Base-by-base conservation (phyloP, 2,113 vertebrate species). In the Oenanthe oenanthe region DNA sequence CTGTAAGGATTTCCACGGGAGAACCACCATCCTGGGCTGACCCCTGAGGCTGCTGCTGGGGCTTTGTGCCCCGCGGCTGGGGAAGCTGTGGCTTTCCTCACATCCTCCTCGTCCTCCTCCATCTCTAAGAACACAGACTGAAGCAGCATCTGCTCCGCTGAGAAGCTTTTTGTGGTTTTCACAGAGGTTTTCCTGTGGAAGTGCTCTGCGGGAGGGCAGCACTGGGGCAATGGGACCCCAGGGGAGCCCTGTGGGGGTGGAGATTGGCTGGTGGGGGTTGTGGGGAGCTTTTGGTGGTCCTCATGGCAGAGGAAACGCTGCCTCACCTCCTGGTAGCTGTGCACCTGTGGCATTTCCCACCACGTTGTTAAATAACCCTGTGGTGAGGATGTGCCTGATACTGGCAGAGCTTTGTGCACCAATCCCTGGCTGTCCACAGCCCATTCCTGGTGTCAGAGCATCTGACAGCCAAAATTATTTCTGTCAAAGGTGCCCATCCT, bases 321-420 rank as follows among this genome's bases (percentile, higher is more conserved):
- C 66, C 38, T 3, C 61, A 5, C 1, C 54, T 85, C 74, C 45
- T 50, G 56, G 36, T 19, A 3, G 1, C 4, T 12, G 7, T 34
- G 36, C 45, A 8, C 24, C 40, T 25, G 32, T 29, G 58, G 22
- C 62, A 20, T 76, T 51, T 43, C 47, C n/a, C 6, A 1, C 58
- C 2, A 0, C 1, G 34, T 13, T 15, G 22, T 17, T 71, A 31
- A 38, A 1, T 31, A 61, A 7, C 25, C 12, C 31, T 0, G 1
- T 0, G 1, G 24, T 42, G 26, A 53, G 63, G 65, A 12, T 19
- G 42, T 45, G n/a, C 31, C 50, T 14, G 47, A 25, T 54, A 60
- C 80, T 1, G 2, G 66, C 63, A 42, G 42, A 77, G 36, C 63
- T 47, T 47, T 2, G 12, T 21, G 2, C 4, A 0, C 45, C 4